Evolutionary conservation across 1,140 invertebrate species (phyloP).

Genomic region (Hyposmocoma kahamanoa): DNA sequence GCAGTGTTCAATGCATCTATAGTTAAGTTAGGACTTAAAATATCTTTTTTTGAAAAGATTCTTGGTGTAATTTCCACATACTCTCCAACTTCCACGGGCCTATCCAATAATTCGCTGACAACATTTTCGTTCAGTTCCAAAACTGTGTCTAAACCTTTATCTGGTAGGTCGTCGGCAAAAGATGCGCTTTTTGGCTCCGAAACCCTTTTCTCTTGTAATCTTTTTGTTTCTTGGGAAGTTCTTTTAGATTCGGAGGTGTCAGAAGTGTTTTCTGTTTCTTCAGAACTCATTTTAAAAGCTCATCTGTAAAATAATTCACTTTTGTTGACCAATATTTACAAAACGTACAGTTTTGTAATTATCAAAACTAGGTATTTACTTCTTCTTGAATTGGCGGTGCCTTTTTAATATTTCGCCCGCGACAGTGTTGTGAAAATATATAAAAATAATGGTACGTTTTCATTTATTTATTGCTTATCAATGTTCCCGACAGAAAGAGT

Average conservation of each 20-base stretch:
- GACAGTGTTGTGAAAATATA: neutral
- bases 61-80: constrained; percentile 47
- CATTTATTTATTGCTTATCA: neutral
- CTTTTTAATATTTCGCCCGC: neutral
- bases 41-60: constrained; percentile 45
- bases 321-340: no score
- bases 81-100: constrained; percentile 38
- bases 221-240: no score
- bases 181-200: constrained; percentile 16
- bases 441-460: neutral
- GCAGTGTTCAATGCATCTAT: constrained; percentile 52
- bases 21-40: constrained; percentile 42
- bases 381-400: neutral
- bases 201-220: neutral
- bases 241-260: no score
- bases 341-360: no score
- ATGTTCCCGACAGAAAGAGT: no score
- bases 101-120: constrained; percentile 39
- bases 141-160: constrained; percentile 45
- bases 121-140: constrained; percentile 55
- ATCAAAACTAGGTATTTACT: no score
- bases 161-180: constrained; percentile 26
- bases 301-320: no score
- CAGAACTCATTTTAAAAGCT: no score
- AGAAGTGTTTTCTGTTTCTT: no score